Percentiles rank a stretch among this genome's conserved stretches.
phyloP scores from a whole-genome alignment of 2,113 vertebrate genomes.

The Cryptotis parvus region DNA sequence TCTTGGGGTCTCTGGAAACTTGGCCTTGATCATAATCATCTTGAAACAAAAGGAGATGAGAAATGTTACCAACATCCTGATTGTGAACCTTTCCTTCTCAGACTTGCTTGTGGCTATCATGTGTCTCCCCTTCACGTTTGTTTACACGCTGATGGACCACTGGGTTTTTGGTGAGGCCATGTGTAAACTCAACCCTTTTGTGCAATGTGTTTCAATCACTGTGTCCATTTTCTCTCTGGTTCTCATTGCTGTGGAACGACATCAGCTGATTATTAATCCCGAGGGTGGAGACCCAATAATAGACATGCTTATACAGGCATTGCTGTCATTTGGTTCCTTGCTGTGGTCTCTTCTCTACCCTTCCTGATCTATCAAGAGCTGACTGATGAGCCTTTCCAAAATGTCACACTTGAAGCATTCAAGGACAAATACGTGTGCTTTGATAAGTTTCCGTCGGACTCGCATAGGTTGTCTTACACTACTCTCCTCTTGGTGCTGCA shows the following conservation, averaged over 20 bases:
- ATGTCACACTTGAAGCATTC: constrained; percentile 89
- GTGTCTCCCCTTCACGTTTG: constrained; percentile 93
- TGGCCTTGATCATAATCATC: constrained; percentile 92
- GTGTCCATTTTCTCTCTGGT: constrained; percentile 94
- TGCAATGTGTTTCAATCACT: constrained; percentile 92
- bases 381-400: constrained; percentile 91
- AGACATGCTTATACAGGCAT: constrained; percentile 92
- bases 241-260: constrained; percentile 92
- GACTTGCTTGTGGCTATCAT: constrained; percentile 92
- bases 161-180: constrained; percentile 94
- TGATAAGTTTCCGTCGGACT: constrained; percentile 90
- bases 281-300: constrained; percentile 92
- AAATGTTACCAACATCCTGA: constrained; percentile 94
- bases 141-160: constrained; percentile 95
- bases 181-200: constrained; percentile 93
- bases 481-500: constrained; percentile 92
- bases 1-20: constrained; percentile 92
- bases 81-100: constrained; percentile 94
- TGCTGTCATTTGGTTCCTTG: constrained; percentile 90
- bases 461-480: constrained; percentile 90
- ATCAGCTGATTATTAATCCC: constrained; percentile 94
- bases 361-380: constrained; percentile 90
- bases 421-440: constrained; percentile 92
- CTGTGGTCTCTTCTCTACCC: constrained; percentile 90
- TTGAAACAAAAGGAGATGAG: constrained; percentile 93